phyloP scores from a whole-genome alignment of 2,113 vertebrate species.

The Tor tambroides region DNA sequence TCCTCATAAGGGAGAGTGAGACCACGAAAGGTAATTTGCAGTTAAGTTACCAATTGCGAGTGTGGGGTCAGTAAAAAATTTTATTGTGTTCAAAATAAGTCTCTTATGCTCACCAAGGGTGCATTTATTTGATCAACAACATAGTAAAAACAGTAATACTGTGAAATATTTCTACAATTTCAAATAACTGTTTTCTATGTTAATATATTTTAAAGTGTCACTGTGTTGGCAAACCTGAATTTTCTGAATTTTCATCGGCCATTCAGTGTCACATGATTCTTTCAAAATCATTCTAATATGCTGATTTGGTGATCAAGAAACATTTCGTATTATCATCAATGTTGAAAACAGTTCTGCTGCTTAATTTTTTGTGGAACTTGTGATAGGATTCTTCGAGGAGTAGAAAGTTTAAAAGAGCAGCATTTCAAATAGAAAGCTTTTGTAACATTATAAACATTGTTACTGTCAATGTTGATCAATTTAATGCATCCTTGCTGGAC shows the following conservation, averaged over 20 bases:
- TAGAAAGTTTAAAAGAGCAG: background rate
- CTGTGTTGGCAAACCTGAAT: background rate
- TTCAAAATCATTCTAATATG: background rate
- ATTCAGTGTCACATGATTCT: background rate
- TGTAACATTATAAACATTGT: too few relatives aligned
- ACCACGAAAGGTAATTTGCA: conserved; percentile 94
- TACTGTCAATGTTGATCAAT: too few relatives aligned
- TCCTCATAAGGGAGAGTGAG: conserved; percentile 98
- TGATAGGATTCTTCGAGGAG: background rate
- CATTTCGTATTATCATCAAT: background rate
- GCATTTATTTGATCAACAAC: background rate
- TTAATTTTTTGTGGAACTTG: too few relatives aligned
- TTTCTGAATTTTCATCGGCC: too few relatives aligned
- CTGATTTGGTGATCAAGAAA: background rate
- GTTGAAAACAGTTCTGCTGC: background rate
- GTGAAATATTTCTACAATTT: background rate
- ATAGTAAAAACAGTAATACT: background rate
- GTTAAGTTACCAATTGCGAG: background rate
- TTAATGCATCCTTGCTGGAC: too few relatives aligned
- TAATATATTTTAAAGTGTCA: too few relatives aligned
- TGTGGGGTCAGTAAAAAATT: background rate
- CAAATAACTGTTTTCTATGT: too few relatives aligned
- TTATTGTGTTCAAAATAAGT: background rate
- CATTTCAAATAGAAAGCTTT: too few relatives aligned
- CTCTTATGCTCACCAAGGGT: background rate